Conservation (phyloP, 2,797 vertebrate genomes). For the Oophaga sylvatica region DNA sequence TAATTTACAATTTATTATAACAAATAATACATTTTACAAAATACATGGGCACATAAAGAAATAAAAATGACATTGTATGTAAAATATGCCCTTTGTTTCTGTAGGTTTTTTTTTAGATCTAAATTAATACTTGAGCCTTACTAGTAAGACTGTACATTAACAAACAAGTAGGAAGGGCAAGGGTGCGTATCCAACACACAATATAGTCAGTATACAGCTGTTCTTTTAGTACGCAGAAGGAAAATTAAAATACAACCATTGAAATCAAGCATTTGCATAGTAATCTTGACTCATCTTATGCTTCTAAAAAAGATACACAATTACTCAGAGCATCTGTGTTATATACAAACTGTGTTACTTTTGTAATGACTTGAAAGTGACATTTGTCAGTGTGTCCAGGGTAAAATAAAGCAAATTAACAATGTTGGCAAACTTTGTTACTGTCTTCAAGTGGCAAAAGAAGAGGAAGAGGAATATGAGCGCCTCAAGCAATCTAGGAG, state of each 20-base stretch:
- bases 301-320: slow-evolving; percentile 12
- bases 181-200: neutral
- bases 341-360: slow-evolving; percentile 5
- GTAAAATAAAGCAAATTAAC: neutral
- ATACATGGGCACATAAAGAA: neutral
- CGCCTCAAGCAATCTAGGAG: slow-evolving; percentile 74
- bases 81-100: neutral
- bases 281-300: slow-evolving; percentile 5
- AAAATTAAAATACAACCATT: slow-evolving; percentile 31
- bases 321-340: slow-evolving; percentile 9
- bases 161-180: neutral
- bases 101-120: neutral
- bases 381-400: neutral
- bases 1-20: neutral
- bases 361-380: neutral
- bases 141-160: neutral
- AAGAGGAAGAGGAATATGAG: slow-evolving; percentile 75
- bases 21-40: neutral
- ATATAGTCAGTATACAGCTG: slow-evolving; percentile 4
- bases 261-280: slow-evolving; percentile 17
- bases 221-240: slow-evolving; percentile 13
- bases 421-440: slow-evolving; percentile 37
- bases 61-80: neutral
- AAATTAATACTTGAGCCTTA: neutral
- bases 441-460: slow-evolving; percentile 75